Evolutionary conservation across 1,140 invertebrate genomes (phyloP).

Genomic region (Trichoplusia ni): DNA sequence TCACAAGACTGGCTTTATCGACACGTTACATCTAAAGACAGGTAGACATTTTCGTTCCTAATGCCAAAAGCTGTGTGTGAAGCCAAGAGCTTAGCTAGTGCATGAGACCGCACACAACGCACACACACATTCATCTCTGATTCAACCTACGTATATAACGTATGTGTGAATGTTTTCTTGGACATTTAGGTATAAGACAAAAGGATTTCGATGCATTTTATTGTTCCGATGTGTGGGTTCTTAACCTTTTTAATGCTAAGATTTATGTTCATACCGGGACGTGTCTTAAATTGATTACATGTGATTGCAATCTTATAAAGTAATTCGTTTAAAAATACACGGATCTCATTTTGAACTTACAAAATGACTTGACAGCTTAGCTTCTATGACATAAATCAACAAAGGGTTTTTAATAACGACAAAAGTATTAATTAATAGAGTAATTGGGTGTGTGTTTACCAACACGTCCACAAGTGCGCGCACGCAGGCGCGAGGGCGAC

Average conservation of each 20-base stretch:
- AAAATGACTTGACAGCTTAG: no score
- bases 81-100: constrained; percentile 5
- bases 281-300: no score
- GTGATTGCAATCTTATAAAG: no score
- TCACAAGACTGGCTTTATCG: neutral
- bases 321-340: no score
- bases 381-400: no score
- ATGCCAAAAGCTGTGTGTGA: neutral
- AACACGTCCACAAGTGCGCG: neutral
- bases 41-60: constrained; percentile 4
- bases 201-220: neutral
- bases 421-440: neutral
- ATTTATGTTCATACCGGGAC: no score
- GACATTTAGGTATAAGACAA: neutral
- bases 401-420: neutral
- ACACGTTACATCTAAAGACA: constrained; percentile 1
- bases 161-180: neutral
- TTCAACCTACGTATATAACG: neutral
- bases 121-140: neutral
- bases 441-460: constrained; percentile 20
- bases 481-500: constrained; percentile 34
- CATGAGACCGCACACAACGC: neutral
- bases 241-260: no score
- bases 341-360: no score
- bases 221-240: neutral